These are phyloP conservation scores for Apamea monoglypha DNA, from an alignment of 2,888 invertebrate species.

Conservation along the genomic window DNA sequence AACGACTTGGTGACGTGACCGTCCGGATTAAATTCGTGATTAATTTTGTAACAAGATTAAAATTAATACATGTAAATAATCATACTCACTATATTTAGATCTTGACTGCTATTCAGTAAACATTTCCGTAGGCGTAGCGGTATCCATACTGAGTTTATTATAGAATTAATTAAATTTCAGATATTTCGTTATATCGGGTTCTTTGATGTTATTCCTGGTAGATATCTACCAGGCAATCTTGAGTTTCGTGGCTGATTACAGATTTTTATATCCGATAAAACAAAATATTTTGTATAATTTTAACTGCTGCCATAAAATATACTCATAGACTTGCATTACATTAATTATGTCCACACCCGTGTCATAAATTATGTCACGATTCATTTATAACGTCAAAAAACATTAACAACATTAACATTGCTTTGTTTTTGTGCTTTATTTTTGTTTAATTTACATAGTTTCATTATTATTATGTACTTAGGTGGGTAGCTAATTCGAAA, in stretches of 20 bases:
- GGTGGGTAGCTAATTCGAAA: background rate
- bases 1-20: background rate
- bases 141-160: background rate
- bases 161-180: background rate
- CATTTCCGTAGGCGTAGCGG: background rate
- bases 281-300: slow-evolving; percentile 29
- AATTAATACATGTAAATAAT: slow-evolving; percentile 13
- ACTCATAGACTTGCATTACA: slow-evolving; percentile 60
- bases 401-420: slow-evolving; percentile 11
- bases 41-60: slow-evolving; percentile 16
- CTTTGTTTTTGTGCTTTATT: slow-evolving; percentile 9
- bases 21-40: background rate
- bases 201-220: background rate
- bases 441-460: background rate
- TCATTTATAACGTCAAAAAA: slow-evolving; percentile 41
- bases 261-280: background rate
- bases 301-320: slow-evolving; percentile 27
- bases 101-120: background rate
- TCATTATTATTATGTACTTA: background rate
- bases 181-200: background rate
- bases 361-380: slow-evolving; percentile 51
- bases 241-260: background rate
- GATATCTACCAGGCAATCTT: background rate
- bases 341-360: slow-evolving; percentile 65
- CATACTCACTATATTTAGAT: background rate